phyloP scores from a whole-genome alignment of 2,797 vertebrate genomes.

The Poeciliopsis paucimaculata region DNA sequence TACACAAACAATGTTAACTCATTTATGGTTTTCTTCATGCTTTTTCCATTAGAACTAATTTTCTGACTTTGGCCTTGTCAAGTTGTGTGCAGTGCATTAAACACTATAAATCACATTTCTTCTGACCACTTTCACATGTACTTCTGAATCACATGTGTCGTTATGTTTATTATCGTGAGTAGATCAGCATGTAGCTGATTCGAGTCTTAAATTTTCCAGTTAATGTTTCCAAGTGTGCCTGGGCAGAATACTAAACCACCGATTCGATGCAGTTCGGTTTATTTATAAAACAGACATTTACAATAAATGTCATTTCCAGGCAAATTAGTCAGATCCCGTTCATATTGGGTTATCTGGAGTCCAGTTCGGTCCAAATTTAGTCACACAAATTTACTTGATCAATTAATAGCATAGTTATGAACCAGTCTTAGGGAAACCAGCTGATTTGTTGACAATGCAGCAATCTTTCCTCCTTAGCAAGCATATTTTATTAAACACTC shows the following conservation, averaged over 20 bases:
- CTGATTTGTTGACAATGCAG: not conserved
- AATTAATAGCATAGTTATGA: not conserved
- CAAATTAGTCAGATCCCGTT: not conserved
- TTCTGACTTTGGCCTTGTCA: constrained; percentile 24
- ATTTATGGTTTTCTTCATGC: constrained; percentile 59
- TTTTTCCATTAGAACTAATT: constrained; percentile 55
- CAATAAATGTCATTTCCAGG: not conserved
- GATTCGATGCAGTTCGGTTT: not conserved
- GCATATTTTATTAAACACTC: not conserved
- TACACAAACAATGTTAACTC: constrained; percentile 72
- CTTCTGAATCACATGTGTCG: constrained; percentile 46
- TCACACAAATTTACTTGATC: not conserved
- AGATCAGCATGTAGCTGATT: constrained; percentile 25
- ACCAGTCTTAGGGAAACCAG: not conserved
- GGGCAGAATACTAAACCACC: not conserved
- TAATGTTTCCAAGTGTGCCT: constrained; percentile 6
- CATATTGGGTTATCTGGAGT: not conserved
- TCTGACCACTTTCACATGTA: constrained; percentile 37
- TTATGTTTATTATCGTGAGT: constrained; percentile 46
- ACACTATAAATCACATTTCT: constrained; percentile 50
- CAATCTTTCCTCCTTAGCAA: not conserved
- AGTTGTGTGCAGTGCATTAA: constrained; percentile 40
- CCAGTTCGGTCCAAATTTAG: not conserved
- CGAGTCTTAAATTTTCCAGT: not conserved
- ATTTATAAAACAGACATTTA: constrained; percentile 1